A percentile compares a stretch with the other conserved stretches of the same genome.
phyloP scores from a whole-genome alignment of 2,113 vertebrate species.

The Ondatra zibethicus region DNA sequence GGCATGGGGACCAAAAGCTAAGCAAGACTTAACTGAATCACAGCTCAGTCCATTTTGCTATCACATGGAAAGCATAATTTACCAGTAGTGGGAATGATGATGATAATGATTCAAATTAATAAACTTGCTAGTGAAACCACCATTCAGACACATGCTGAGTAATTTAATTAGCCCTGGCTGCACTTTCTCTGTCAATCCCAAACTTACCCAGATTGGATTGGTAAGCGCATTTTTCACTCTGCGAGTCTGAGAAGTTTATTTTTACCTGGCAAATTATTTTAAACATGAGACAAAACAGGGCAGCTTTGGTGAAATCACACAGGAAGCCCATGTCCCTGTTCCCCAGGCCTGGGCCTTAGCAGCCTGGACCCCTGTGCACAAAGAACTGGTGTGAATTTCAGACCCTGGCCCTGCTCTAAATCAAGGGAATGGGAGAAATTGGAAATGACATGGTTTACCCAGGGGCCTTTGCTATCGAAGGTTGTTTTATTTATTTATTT shows the following conservation, averaged over 20 bases:
- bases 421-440: constrained; percentile 91
- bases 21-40: neutral
- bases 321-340: constrained; percentile 92
- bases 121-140: constrained; percentile 83
- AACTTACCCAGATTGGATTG: constrained; percentile 87
- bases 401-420: constrained; percentile 92
- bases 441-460: constrained; percentile 94
- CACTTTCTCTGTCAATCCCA: constrained; percentile 88
- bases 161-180: constrained; percentile 88
- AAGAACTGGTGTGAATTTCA: constrained; percentile 97
- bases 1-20: neutral
- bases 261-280: constrained; percentile 94
- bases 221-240: constrained; percentile 90
- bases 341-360: constrained; percentile 84
- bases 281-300: constrained; percentile 94
- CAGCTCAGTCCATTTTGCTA: constrained; percentile 81
- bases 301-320: constrained; percentile 87
- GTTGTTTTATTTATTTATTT: constrained; percentile 70
- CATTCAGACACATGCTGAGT: constrained; percentile 86
- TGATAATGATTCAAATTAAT: constrained; percentile 82
- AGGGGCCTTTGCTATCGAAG: constrained; percentile 90
- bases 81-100: constrained; percentile 81
- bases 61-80: constrained; percentile 74
- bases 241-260: constrained; percentile 89
- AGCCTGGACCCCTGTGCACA: constrained; percentile 89